Conservation (phyloP, 2,113 vertebrate species). For the Heterochromis multidens region DNA sequence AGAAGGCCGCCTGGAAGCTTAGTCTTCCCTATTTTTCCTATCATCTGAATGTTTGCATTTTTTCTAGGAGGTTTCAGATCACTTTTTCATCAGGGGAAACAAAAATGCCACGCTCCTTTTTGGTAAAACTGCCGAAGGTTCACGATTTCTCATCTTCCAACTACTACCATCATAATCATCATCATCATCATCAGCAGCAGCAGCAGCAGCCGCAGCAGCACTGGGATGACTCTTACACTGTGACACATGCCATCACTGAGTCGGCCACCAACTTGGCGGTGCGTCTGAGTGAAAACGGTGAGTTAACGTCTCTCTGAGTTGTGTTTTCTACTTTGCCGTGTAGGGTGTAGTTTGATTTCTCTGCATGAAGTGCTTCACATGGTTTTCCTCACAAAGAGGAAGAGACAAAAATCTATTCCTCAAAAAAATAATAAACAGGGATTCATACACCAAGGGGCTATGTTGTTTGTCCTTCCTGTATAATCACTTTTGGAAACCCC, state of each 20-base stretch:
- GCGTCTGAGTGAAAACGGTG: conserved; percentile 62
- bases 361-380: not conserved
- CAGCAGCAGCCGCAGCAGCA: conserved; percentile 36
- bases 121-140: conserved; percentile 69
- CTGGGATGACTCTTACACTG: conserved; percentile 42
- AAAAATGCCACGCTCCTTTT: conserved; percentile 70
- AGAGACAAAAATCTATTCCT: not conserved
- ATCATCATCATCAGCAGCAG: conserved; percentile 15
- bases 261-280: conserved; percentile 55
- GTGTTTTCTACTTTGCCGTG: not conserved
- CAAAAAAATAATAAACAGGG: not conserved
- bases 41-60: not conserved
- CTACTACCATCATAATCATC: conserved; percentile 43
- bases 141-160: conserved; percentile 49
- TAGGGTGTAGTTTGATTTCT: not conserved
- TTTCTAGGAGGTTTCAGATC: conserved; percentile 40
- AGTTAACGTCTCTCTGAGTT: conserved; percentile 23
- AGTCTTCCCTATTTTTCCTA: not conserved
- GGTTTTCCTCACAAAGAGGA: not conserved
- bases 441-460: not conserved
- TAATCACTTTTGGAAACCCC: conserved; percentile 11
- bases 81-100: not conserved
- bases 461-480: conserved; percentile 10
- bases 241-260: conserved; percentile 65
- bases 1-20: not conserved